These are phyloP conservation scores for Ctenomys sociabilis DNA, from an alignment of 2,113 vertebrate genomes.

Conservation along the genomic window DNA sequence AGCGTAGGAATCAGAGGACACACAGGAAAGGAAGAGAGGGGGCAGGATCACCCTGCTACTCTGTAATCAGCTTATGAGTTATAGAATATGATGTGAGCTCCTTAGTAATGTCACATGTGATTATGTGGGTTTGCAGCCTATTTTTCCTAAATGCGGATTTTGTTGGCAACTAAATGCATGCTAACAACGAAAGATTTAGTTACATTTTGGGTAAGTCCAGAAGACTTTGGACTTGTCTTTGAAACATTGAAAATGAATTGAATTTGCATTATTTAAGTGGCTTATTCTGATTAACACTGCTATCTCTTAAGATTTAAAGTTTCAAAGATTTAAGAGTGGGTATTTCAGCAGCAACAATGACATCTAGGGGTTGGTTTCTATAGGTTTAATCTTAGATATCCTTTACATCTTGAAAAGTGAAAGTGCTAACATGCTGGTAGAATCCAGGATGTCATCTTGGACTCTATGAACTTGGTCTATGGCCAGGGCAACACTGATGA, in stretches of 20 bases:
- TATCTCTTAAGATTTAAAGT: conserved; percentile 72
- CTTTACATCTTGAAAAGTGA: conserved; percentile 66
- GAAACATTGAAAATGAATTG: conserved; percentile 77
- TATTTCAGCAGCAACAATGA: conserved; percentile 86
- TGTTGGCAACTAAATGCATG: conserved; percentile 57
- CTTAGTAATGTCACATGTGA: conserved; percentile 46
- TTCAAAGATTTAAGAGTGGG: conserved; percentile 65
- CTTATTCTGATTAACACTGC: conserved; percentile 74
- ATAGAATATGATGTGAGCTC: conserved; percentile 9
- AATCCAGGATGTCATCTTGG: conserved; percentile 73
- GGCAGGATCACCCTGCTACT: not conserved
- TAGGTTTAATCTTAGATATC: conserved; percentile 78
- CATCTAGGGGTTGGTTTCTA: conserved; percentile 85
- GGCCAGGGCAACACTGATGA: conserved; percentile 30
- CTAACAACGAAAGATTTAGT: conserved; percentile 63
- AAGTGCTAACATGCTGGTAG: conserved; percentile 69
- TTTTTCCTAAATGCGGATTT: conserved; percentile 62
- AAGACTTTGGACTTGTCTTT: conserved; percentile 76
- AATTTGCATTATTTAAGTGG: conserved; percentile 80
- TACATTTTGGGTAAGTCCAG: conserved; percentile 75
- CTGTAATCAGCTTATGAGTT: not conserved
- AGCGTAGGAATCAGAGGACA: not conserved
- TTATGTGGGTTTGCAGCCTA: conserved; percentile 57
- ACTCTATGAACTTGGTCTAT: conserved; percentile 65
- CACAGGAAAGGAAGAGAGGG: not conserved